These are phyloP conservation scores for Xylota sylvarum DNA, from an alignment of 2,888 invertebrate species.

Conservation along the genomic window DNA sequence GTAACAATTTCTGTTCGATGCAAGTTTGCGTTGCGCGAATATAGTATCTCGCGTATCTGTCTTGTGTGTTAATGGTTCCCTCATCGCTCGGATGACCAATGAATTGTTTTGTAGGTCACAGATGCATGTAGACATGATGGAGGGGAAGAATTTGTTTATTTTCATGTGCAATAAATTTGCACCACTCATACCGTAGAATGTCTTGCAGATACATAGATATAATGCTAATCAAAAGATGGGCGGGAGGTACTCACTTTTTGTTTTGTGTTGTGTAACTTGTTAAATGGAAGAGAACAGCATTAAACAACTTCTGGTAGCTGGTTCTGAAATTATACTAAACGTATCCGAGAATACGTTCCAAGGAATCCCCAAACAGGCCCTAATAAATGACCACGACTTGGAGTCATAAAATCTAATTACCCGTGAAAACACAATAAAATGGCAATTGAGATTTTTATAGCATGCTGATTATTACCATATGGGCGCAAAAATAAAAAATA, in stretches of 20 bases:
- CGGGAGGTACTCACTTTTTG: background rate
- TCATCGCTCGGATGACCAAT: conserved; percentile 83
- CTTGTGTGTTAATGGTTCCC: conserved; percentile 68
- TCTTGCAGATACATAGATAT: background rate
- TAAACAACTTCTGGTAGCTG: background rate
- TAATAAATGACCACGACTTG: background rate
- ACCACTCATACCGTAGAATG: conserved; percentile 14
- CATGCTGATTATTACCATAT: conserved; percentile 7
- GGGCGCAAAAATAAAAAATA: too few species aligned
- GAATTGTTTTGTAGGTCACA: conserved; percentile 83
- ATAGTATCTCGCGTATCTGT: conserved; percentile 47
- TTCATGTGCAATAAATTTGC: conserved; percentile 61
- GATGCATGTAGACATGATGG: conserved; percentile 35
- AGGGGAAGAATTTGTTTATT: conserved; percentile 43
- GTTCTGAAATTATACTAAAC: background rate
- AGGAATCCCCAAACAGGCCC: background rate
- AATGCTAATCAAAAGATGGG: conserved; percentile 23
- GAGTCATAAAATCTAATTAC: conserved; percentile 13
- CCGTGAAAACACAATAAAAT: conserved; percentile 11
- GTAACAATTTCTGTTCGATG: conserved; percentile 61
- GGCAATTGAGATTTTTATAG: conserved; percentile 1
- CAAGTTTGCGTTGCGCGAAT: conserved; percentile 58
- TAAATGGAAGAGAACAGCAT: background rate
- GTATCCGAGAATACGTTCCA: background rate
- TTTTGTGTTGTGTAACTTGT: background rate